Evolutionary conservation across 1,140 invertebrate species (phyloP).

Genomic region (Papilio helenus): DNA sequence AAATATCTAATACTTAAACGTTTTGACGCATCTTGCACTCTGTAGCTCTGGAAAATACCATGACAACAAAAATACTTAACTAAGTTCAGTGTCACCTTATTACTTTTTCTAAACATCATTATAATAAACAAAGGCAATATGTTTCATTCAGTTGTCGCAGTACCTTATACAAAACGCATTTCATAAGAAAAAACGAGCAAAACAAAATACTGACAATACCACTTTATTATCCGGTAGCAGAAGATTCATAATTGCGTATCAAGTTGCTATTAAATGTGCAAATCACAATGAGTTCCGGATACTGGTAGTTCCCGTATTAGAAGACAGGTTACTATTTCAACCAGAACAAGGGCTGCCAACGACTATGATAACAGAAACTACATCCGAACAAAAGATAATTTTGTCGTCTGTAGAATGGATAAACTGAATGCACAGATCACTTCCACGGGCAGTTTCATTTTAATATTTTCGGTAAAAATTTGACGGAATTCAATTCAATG

Average conservation of each 20-base stretch:
- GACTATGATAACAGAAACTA: not conserved
- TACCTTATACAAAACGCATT: slow-evolving; percentile 26
- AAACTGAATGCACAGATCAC: no score
- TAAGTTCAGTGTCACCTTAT: not conserved
- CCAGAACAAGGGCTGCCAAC: slow-evolving; percentile 52
- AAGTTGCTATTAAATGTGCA: slow-evolving; percentile 15
- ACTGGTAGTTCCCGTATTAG: slow-evolving; percentile 54
- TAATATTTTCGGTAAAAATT: not conserved
- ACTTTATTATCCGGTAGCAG: not conserved
- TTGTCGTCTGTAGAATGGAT: no score
- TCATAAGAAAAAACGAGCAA: slow-evolving; percentile 11
- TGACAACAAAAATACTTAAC: not conserved
- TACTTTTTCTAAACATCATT: not conserved
- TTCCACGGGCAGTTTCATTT: no score
- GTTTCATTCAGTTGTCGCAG: slow-evolving; percentile 12
- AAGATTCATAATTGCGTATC: slow-evolving; percentile 17
- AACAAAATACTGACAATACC: not conserved
- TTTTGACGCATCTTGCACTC: not conserved
- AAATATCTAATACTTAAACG: not conserved
- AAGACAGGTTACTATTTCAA: slow-evolving; percentile 60
- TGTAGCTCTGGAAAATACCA: not conserved
- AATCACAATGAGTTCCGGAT: slow-evolving; percentile 44
- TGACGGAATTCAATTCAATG: not conserved
- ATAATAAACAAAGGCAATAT: slow-evolving; percentile 33
- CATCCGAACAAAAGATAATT: no score